A percentile compares a stretch with the other conserved stretches of the same genome.
These are phyloP conservation scores for Pelagia noctiluca DNA, from an alignment of 30 jellyfish, hydroid and myxozoan species.

Conservation along the genomic window DNA sequence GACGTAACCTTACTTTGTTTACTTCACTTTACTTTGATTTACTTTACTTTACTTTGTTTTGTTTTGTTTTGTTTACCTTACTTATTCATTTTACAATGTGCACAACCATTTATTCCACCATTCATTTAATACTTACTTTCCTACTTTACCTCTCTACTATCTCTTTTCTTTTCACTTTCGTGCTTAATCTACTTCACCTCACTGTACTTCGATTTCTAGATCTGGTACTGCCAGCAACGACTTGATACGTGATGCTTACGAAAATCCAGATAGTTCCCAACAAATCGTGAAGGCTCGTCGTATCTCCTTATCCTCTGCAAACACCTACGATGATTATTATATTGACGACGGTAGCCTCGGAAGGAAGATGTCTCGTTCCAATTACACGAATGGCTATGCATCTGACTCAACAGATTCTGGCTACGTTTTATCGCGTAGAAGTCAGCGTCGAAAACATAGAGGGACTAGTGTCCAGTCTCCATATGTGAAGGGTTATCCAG, in stretches of 20 bases:
- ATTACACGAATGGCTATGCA: slow-evolving; percentile 31
- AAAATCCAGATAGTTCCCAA: not conserved
- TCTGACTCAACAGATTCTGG: slow-evolving; percentile 77
- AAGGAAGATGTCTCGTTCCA: not conserved
- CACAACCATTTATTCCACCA: too few relatives aligned
- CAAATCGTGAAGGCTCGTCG: not conserved
- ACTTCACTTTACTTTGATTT: too few relatives aligned
- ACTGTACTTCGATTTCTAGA: not conserved
- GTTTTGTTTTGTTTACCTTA: too few relatives aligned
- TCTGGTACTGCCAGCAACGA: not conserved
- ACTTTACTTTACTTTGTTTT: too few relatives aligned
- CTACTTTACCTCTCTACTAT: too few relatives aligned
- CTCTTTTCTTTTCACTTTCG: too few relatives aligned
- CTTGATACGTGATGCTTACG: not conserved
- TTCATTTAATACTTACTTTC: too few relatives aligned
- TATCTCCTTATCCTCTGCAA: not conserved
- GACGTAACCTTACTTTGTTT: too few relatives aligned
- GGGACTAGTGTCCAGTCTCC: not conserved
- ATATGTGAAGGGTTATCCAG: not conserved
- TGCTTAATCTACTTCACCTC: too few relatives aligned
- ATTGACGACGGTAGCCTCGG: slow-evolving; percentile 2
- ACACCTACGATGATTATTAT: not conserved
- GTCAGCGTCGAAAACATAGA: slow-evolving; percentile 39
- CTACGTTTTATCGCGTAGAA: slow-evolving; percentile 43
- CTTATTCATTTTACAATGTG: too few relatives aligned